Percentiles rank a stretch among this genome's conserved stretches.
Evolutionary conservation across 1,140 invertebrate genomes (phyloP).

Genomic region (Scaptomyza graminum): DNA sequence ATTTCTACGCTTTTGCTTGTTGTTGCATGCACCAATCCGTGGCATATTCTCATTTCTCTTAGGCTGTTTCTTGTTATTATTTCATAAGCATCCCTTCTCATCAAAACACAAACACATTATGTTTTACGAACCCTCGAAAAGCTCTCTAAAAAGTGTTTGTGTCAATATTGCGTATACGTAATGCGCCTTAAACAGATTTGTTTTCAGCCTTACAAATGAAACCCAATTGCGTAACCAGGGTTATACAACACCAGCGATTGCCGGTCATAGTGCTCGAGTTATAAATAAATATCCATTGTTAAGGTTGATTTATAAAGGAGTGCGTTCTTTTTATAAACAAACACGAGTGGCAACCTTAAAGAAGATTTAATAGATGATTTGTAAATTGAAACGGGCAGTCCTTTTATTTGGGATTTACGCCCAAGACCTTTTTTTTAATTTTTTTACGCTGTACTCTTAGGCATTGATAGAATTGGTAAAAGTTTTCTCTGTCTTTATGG

Average conservation of each 20-base stretch:
- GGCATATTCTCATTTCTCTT: neutral
- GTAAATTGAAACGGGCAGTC: constrained; percentile 28
- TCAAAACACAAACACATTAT: constrained; percentile 21
- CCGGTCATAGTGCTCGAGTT: neutral
- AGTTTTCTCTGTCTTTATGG: too few species aligned
- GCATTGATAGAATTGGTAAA: too few species aligned
- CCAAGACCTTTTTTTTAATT: too few species aligned
- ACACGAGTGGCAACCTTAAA: neutral
- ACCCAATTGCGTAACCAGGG: neutral
- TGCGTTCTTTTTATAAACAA: too few species aligned
- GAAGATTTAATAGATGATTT: constrained; percentile 29
- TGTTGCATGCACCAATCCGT: constrained; percentile 6
- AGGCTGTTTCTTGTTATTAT: constrained; percentile 56
- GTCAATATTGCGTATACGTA: constrained; percentile 64
- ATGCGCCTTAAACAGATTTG: constrained; percentile 42
- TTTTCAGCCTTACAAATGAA: neutral
- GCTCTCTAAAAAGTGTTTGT: constrained; percentile 13
- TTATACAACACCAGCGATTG: constrained; percentile 4
- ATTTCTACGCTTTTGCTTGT: constrained; percentile 51
- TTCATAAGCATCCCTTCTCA: constrained; percentile 56
- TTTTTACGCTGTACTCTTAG: too few species aligned
- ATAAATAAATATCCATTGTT: neutral
- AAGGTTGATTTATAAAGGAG: neutral
- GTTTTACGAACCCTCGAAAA: constrained; percentile 1
- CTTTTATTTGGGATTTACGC: too few species aligned